Evolutionary conservation across 2,113 vertebrate species (phyloP).

Genomic region (Rhynchomys soricoides): DNA sequence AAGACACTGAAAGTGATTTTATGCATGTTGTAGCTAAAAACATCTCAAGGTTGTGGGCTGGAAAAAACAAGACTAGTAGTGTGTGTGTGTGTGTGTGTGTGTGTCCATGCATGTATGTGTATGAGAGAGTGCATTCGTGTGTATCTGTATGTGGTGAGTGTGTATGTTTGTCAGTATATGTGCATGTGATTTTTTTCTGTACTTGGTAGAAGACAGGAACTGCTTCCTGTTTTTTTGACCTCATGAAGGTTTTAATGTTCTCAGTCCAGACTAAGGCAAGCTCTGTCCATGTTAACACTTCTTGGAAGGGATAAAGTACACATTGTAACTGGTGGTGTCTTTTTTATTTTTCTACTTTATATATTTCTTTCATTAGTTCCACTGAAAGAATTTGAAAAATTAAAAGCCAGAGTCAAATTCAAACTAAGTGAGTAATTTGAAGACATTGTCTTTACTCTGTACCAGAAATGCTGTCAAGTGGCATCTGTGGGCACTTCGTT

Average conservation of each 20-base stretch:
- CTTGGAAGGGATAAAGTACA: neutral
- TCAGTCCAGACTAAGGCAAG: neutral
- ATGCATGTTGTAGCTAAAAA: neutral
- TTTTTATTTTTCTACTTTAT: slow-evolving; percentile 4
- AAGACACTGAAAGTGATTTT: slow-evolving; percentile 5
- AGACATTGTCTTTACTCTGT: neutral
- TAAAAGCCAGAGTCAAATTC: neutral
- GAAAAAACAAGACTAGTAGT: neutral
- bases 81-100: neutral
- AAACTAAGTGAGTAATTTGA: slow-evolving; percentile 25
- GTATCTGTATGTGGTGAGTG: neutral
- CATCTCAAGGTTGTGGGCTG: neutral
- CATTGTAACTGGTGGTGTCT: neutral
- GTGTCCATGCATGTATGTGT: neutral
- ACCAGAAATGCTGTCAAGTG: neutral
- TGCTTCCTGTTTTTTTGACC: neutral
- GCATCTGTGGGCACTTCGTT: neutral
- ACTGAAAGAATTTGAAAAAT: neutral
- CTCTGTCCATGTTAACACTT: neutral
- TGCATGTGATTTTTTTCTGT: neutral
- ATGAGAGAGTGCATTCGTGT: neutral
- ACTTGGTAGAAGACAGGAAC: neutral
- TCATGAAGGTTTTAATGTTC: slow-evolving; percentile 6
- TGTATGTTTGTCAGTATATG: neutral
- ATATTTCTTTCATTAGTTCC: neutral